A percentile compares a stretch with the other conserved stretches of the same genome.
Evolutionary conservation across 2,888 invertebrate species (phyloP).

Genomic region (Pristionchus maxplancki): DNA sequence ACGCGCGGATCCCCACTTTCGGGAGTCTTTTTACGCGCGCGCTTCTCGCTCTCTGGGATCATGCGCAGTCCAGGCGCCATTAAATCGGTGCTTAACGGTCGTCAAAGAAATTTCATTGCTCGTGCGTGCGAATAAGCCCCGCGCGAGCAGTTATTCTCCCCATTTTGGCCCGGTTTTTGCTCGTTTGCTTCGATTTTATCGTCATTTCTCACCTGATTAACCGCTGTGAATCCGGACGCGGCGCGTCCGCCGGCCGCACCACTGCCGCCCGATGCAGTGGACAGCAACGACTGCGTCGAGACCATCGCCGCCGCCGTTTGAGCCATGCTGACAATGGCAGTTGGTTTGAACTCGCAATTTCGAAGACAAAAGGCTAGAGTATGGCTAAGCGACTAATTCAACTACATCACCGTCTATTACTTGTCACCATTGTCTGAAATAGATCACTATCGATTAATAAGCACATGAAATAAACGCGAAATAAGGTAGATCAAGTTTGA

Average conservation of each 20-base stretch:
- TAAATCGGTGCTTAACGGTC: neutral
- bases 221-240: neutral
- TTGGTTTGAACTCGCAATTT: neutral
- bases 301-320: conserved; percentile 31
- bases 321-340: conserved; percentile 22
- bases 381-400: neutral
- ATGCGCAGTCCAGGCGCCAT: conserved; percentile 24
- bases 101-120: conserved; percentile 4
- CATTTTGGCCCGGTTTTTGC: neutral
- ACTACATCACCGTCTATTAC: neutral
- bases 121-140: neutral
- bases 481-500: conserved; percentile 9
- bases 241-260: conserved; percentile 29
- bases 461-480: conserved; percentile 1
- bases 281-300: conserved; percentile 13
- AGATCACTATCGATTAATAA: neutral
- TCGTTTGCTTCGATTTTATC: neutral
- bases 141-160: neutral
- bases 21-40: conserved; percentile 18
- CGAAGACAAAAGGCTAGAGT: neutral
- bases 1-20: neutral
- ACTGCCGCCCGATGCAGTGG: neutral
- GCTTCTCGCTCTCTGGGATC: neutral
- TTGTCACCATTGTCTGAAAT: neutral
- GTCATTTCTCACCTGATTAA: neutral